Base-by-base conservation (phyloP, 1,140 invertebrate species). In the Arion vulgaris region DNA sequence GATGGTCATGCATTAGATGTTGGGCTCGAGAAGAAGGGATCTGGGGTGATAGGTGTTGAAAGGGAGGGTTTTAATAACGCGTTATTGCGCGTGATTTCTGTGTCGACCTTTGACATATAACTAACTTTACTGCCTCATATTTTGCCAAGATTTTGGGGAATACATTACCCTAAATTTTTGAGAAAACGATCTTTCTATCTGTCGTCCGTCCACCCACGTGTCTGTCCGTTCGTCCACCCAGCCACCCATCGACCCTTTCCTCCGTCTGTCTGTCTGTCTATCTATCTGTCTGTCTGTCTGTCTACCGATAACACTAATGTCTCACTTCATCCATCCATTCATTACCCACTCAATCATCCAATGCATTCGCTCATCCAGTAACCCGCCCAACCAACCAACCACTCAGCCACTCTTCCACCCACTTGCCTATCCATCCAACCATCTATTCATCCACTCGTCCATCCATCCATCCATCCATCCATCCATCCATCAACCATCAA, bases 231-330 rank as follows among this genome's bases (percentile, higher is more conserved):
- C n/a, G n/a, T n/a, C n/a, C n/a, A n/a, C n/a, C n/a, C n/a, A n/a
- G n/a, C n/a, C n/a, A n/a, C n/a, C n/a, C n/a, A n/a, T n/a, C n/a
- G n/a, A n/a, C n/a, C n/a, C n/a, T n/a, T n/a, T 45, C 41, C 5
- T 15, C 41, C 15, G 41, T 45, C 41, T 45, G 41, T 45, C 41
- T 45, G 41, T 45, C 41, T 45, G 41, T 45, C 41, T 57, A 19
- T 57, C 51, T 57, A 23, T 57, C 51, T 57, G 51, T 57, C n/a
- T 66, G 62, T 34, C 62, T 66, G 62, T 34, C 28, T 66, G 62
- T 32, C 62, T 66, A 32, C 32, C 62, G 28, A 23, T 66, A n/a
- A 32, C 28, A 11, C 28, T 66, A 66, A 5, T 19, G 57, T 62
- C 5, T 23, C 57, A 23, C 5, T n/a, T n/a, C 26, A 62, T n/a